A percentile compares a stretch with the other conserved stretches of the same genome.
Evolutionary conservation across 2,113 vertebrate species (phyloP).

Genomic region (Sprattus sprattus): DNA sequence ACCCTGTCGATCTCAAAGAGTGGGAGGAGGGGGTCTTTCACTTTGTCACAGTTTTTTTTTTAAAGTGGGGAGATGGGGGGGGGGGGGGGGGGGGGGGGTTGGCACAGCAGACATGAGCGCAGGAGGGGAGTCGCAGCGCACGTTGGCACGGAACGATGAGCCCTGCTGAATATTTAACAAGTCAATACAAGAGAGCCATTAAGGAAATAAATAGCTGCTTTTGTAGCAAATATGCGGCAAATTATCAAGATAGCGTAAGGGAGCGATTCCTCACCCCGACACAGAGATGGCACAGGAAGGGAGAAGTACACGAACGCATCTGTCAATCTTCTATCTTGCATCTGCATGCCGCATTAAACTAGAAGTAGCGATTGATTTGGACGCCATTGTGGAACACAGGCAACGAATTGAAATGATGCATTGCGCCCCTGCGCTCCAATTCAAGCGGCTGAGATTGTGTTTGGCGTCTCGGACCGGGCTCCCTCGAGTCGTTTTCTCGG

Average conservation of each 20-base stretch:
- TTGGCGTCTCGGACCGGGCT: not conserved
- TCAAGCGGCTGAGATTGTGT: conserved; percentile 26
- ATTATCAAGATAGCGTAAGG: conserved; percentile 30
- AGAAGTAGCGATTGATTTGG: conserved; percentile 43
- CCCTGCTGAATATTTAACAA: conserved; percentile 40
- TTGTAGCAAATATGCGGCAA: conserved; percentile 16
- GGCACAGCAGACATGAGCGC: not conserved
- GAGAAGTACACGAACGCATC: conserved; percentile 2
- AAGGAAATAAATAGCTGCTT: conserved; percentile 30
- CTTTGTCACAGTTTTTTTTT: not conserved
- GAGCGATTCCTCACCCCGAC: not conserved
- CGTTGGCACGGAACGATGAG: not conserved
- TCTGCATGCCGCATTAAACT: not conserved
- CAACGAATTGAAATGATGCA: conserved; percentile 34
- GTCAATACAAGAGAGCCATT: conserved; percentile 34
- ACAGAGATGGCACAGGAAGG: not conserved
- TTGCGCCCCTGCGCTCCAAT: conserved; percentile 16
- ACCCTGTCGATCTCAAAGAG: not conserved
- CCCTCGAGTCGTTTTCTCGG: not conserved
- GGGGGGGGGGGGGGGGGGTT: too few relatives aligned
- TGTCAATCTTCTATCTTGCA: not conserved
- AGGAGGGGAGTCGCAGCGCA: too few relatives aligned
- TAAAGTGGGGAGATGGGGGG: not conserved
- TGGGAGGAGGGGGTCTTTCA: not conserved
- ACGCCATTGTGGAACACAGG: not conserved